These are phyloP conservation scores for Samia ricini DNA, from an alignment of 1,140 invertebrate species.

Conservation along the genomic window DNA sequence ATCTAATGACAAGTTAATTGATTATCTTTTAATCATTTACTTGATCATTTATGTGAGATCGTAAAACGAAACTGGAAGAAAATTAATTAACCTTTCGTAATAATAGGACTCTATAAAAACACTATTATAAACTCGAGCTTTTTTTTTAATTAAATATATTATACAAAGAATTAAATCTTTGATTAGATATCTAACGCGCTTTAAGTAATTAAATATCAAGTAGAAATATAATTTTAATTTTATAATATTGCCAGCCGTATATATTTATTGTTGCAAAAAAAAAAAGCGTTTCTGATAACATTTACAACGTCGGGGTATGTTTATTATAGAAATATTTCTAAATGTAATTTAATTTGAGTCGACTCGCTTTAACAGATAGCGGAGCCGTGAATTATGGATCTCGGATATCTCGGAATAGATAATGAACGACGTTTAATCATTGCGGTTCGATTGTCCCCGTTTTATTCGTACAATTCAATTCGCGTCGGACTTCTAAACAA, in stretches of 20 bases:
- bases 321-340: not conserved
- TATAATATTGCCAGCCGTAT: not conserved
- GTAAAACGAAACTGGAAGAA: no score
- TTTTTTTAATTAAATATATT: not conserved
- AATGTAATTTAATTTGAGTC: not conserved
- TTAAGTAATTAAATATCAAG: not conserved
- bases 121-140: not conserved
- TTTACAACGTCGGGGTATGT: not conserved
- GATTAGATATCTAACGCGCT: not conserved
- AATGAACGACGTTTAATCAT: conserved; percentile 7
- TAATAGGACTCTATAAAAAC: no score
- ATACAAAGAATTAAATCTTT: not conserved
- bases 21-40: no score
- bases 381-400: not conserved
- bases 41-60: no score
- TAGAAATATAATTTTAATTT: not conserved
- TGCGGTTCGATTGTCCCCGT: conserved; percentile 2
- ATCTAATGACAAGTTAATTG: no score
- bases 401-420: conserved; percentile 1
- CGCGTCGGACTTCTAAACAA: not conserved
- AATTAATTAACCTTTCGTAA: no score
- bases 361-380: not conserved
- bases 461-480: conserved; percentile 5
- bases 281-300: not conserved
- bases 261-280: not conserved